These are phyloP conservation scores for Parochlus steinenii DNA, from an alignment of 2,888 invertebrate species.

Conservation along the genomic window DNA sequence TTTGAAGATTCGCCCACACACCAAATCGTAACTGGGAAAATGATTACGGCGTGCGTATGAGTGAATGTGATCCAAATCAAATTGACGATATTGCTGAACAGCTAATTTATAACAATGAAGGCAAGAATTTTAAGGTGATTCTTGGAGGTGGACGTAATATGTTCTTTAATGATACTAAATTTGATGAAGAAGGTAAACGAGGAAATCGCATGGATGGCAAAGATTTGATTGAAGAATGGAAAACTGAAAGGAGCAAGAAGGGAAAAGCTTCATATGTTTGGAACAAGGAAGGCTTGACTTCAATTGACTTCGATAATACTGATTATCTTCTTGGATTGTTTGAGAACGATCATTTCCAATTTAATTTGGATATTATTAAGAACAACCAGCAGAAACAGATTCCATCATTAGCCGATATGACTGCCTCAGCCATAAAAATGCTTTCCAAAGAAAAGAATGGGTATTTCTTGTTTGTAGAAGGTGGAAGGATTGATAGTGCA, in stretches of 20 bases:
- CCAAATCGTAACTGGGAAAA: slow-evolving; percentile 37
- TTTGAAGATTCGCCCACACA: slow-evolving; percentile 37
- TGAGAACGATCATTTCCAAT: slow-evolving; percentile 37
- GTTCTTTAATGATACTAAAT: slow-evolving; percentile 31
- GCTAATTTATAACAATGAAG: slow-evolving; percentile 4
- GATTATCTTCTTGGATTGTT: slow-evolving; percentile 42
- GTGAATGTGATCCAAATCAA: slow-evolving; percentile 10
- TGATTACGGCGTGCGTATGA: slow-evolving; percentile 8
- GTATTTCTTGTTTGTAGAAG: slow-evolving; percentile 56
- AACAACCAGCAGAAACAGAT: slow-evolving; percentile 28
- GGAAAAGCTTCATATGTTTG: slow-evolving; percentile 25
- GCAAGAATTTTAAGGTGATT: slow-evolving; percentile 20
- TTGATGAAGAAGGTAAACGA: slow-evolving; percentile 30
- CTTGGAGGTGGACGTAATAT: slow-evolving; percentile 40
- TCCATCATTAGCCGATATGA: slow-evolving; percentile 51
- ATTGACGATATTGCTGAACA: slow-evolving; percentile 12
- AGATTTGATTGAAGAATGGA: slow-evolving; percentile 2
- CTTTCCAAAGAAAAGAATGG: slow-evolving; percentile 41
- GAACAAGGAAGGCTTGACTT: slow-evolving; percentile 18
- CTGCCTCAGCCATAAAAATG: slow-evolving; percentile 41
- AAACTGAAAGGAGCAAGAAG: slow-evolving; percentile 21
- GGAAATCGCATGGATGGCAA: slow-evolving; percentile 3
- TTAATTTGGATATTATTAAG: slow-evolving; percentile 36
- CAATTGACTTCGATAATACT: slow-evolving; percentile 28
- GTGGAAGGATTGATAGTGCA: slow-evolving; percentile 47